Base-by-base conservation (phyloP, 2,113 vertebrate genomes). In the Arvicanthis niloticus region DNA sequence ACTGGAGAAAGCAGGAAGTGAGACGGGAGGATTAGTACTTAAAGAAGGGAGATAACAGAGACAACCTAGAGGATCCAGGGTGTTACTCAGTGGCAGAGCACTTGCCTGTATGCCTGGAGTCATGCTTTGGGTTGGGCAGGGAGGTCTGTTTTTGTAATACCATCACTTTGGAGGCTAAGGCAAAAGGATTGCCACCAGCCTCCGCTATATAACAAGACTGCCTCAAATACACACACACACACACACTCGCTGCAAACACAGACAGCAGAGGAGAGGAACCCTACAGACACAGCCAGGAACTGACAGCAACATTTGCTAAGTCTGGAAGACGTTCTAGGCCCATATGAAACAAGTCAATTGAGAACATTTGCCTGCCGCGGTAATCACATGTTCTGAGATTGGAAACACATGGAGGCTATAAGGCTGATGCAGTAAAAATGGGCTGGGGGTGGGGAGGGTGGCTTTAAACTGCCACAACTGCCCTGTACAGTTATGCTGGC, bases 291-390 rank as follows among this genome's bases (percentile, higher is more conserved):
- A 91, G 16, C 5, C 62, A 68, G 29, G 24, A 68, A 62, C 12
- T n/a, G 78, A 45, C 88, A 80, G 91, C 13, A 17, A 78, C 13
- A 48, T 72, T 72, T 37, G 58, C 0, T 31, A 67, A 24, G 13
- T 53, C 96, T 77, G 78, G 84, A 93, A 95, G 24, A 92, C 37
- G 21, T 77, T 68, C 60, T 91, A 90, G 76, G 34, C 70, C 68
- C 67, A 19, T n/a, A 62, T 29, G 53, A 40, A 91, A 6, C 8
- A 58, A 7, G 10, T 85, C 92, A 68, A 80, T 94, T 53, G 89
- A 73, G 72, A 88, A 92, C 76, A 77, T 31, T 58, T 76, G 89
- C 56, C 89, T 58, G 7, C 26, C 1, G 42, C 5, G 29, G 80
- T 91, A 89, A 94, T 89, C 76, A 78, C 72, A 8, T 80, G 73